Conservation (phyloP, 2,888 invertebrate species). For the Cotesia congregata region DNA sequence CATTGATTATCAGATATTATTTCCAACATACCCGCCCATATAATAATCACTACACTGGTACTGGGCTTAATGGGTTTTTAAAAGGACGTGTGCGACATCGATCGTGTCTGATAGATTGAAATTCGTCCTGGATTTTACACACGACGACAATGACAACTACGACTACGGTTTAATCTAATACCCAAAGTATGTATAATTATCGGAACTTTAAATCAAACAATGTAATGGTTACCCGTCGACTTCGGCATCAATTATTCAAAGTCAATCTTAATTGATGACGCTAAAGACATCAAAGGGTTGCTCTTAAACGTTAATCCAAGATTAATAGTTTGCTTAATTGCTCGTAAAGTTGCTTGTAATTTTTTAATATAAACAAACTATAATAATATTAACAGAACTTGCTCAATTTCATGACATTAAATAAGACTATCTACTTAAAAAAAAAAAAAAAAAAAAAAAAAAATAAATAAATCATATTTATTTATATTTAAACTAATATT, state of each 20-base stretch:
- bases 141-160: constrained; percentile 27
- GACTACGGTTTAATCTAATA: not conserved
- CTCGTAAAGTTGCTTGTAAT: not conserved
- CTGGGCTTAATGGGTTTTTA: constrained; percentile 67
- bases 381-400: too few relatives aligned
- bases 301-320: not conserved
- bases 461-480: too few relatives aligned
- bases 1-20: constrained; percentile 69
- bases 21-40: constrained; percentile 63
- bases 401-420: too few relatives aligned
- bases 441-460: too few relatives aligned
- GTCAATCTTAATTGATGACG: constrained; percentile 36
- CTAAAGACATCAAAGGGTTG: constrained; percentile 30
- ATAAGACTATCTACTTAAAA: too few relatives aligned
- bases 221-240: constrained; percentile 29
- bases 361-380: too few relatives aligned
- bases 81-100: constrained; percentile 52
- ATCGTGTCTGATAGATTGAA: constrained; percentile 35
- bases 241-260: constrained; percentile 39
- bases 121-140: constrained; percentile 33
- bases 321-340: not conserved
- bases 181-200: not conserved
- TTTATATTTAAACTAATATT: too few relatives aligned
- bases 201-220: not conserved
- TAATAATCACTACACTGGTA: constrained; percentile 54